Percentiles rank a stretch among this genome's conserved stretches.
Evolutionary conservation across 2,888 invertebrate genomes (phyloP).

Genomic region (Perdita meconis): DNA sequence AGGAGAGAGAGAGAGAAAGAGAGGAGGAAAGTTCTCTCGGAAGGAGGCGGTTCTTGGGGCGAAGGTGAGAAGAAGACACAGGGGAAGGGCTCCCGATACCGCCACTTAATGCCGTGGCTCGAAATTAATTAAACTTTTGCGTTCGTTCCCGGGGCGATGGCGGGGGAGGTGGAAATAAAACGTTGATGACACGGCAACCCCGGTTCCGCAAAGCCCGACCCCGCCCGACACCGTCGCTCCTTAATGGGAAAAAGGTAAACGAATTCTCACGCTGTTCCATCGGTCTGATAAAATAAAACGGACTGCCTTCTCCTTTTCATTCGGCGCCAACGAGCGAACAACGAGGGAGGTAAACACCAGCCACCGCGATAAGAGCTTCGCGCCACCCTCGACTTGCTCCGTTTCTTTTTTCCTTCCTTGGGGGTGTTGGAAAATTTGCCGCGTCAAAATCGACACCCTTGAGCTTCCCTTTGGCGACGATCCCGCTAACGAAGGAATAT

Average conservation of each 20-base stretch:
- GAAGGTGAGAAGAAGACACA: conserved; percentile 26
- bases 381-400: not conserved
- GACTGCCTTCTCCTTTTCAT: conserved; percentile 48
- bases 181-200: conserved; percentile 77
- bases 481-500: not conserved
- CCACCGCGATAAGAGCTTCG: conserved; percentile 34
- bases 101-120: conserved; percentile 74
- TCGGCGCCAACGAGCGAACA: conserved; percentile 43
- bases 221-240: conserved; percentile 70
- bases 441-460: conserved; percentile 37
- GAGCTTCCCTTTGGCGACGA: not conserved
- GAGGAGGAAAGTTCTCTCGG: conserved; percentile 29
- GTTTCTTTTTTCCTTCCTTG: not conserved
- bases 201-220: conserved; percentile 70
- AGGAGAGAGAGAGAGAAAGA: conserved; percentile 17
- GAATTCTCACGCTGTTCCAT: conserved; percentile 78
- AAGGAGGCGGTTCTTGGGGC: conserved; percentile 31
- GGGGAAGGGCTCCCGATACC: conserved; percentile 65
- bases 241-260: conserved; percentile 79
- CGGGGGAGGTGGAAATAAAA: conserved; percentile 72
- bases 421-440: conserved; percentile 55
- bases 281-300: conserved; percentile 77
- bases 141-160: conserved; percentile 59
- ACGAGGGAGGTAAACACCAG: conserved; percentile 51
- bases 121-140: conserved; percentile 78